These are phyloP conservation scores for Alouatta caraya DNA, from an alignment of 2,797 vertebrate species.

Conservation along the genomic window DNA sequence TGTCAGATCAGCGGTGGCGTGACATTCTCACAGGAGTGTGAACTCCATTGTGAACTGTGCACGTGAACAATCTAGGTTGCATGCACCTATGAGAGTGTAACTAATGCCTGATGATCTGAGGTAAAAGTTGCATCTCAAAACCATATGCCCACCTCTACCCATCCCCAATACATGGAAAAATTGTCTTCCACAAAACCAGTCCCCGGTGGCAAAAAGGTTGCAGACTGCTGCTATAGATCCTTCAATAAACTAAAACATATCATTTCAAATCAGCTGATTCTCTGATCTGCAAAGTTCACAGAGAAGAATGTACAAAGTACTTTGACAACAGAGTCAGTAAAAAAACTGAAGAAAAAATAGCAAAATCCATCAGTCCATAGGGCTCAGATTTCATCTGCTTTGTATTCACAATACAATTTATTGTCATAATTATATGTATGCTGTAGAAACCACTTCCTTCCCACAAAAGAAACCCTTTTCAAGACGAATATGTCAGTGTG, in stretches of 20 bases:
- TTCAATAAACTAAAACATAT: conserved; percentile 24
- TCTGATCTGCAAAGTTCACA: not conserved
- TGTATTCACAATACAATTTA: not conserved
- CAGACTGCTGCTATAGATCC: not conserved
- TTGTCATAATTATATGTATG: not conserved
- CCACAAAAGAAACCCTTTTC: not conserved
- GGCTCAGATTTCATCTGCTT: not conserved
- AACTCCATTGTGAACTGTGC: not conserved
- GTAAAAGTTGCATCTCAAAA: not conserved
- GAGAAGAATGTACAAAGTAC: conserved; percentile 15
- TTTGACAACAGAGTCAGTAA: not conserved
- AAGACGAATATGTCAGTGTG: not conserved
- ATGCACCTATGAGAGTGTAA: not conserved
- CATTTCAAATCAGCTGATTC: not conserved
- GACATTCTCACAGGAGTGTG: not conserved
- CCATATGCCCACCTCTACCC: not conserved
- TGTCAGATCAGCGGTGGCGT: not conserved
- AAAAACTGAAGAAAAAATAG: not conserved
- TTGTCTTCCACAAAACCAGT: not conserved
- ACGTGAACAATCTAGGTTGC: not conserved
- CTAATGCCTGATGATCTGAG: not conserved
- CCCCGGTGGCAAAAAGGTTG: not conserved
- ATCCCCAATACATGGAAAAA: not conserved
- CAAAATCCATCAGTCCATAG: not conserved
- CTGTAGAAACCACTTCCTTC: conserved; percentile 1